Base-by-base conservation (phyloP, 2,888 invertebrate genomes). In the Eumacrocentrus americanus region DNA sequence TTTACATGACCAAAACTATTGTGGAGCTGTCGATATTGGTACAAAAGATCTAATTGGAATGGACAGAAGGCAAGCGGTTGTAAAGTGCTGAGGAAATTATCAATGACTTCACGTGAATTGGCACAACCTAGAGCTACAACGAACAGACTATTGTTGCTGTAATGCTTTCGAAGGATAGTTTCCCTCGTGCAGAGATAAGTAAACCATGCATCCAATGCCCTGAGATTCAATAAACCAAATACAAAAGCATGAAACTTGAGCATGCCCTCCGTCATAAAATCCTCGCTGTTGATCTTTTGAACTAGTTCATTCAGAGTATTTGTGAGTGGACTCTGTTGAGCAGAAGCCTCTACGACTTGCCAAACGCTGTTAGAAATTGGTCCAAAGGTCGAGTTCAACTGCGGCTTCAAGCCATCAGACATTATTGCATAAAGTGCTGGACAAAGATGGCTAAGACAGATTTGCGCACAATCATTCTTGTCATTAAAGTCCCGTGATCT, bases 191-290 rank as follows among this genome's bases (percentile, higher is more conserved):
- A 86, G 54, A 95, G 84, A 77, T 93, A 94, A 59, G 91, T 91
- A 66, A 93, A 87, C 94, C 95, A 95, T 29, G 94, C 93, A 73
- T 94, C 94, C 69, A 95, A 84, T n/a, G 94, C 91, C 67, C 91
- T 87, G 57, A 93, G 88, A 81, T 94, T 94, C 56, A 94, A 84
- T 62, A 95, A 84, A 44, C 94, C 94, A 76, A 94, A 88, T 66
- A 94, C 88, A 78, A 94, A 94, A 54, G 94, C 93, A 78, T 94
- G 92, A 78, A 94, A 94, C 79, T 92, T 94, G 71, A 93, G 88
- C 73, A 91, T 85, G 68, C 91, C 92, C 81, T 94, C 93, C 9
- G 90, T 89, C 23, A 94, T 88, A 46, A 89, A 89, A 74, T 92
- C 90, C 80, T 92, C 92, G 64, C 89, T 88, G 79, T 93, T 93